Conservation (phyloP, 2,888 invertebrate genomes). For the Carpatolechia fugitivella region DNA sequence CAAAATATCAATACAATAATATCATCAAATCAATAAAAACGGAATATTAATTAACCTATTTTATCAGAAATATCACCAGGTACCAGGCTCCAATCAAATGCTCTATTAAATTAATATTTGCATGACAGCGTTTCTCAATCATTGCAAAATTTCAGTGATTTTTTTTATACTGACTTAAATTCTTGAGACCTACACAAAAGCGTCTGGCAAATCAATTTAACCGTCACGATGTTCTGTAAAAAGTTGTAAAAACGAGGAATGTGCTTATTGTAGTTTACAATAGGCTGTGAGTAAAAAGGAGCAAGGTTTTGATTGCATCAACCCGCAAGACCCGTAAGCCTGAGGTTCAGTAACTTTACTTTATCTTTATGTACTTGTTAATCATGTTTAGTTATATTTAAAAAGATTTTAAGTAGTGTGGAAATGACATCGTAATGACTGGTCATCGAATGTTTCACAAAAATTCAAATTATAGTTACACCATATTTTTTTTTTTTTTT, state of each 20-base stretch:
- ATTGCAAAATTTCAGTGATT: slow-evolving; percentile 4
- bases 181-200: slow-evolving; percentile 3
- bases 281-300: slow-evolving; percentile 39
- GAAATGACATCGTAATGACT: too few relatives aligned
- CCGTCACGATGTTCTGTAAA: slow-evolving; percentile 12
- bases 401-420: not conserved
- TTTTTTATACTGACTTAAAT: not conserved
- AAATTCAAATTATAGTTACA: too few relatives aligned
- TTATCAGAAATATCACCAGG: not conserved
- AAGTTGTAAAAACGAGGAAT: slow-evolving; percentile 14
- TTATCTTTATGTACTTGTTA: not conserved
- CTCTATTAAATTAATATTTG: not conserved
- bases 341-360: slow-evolving; percentile 35
- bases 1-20: too few relatives aligned
- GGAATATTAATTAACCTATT: not conserved
- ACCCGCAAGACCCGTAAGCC: slow-evolving; percentile 33
- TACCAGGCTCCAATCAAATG: not conserved
- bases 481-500: too few relatives aligned
- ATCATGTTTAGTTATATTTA: not conserved
- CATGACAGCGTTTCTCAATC: slow-evolving; percentile 35
- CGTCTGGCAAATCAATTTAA: slow-evolving; percentile 20
- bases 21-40: too few relatives aligned
- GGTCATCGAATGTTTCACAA: too few relatives aligned
- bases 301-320: slow-evolving; percentile 37
- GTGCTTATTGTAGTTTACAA: slow-evolving; percentile 32